A percentile compares a stretch with the other conserved stretches of the same genome.
Evolutionary conservation across 2,888 invertebrate species (phyloP).

Genomic region (Itoplectis maculator): DNA sequence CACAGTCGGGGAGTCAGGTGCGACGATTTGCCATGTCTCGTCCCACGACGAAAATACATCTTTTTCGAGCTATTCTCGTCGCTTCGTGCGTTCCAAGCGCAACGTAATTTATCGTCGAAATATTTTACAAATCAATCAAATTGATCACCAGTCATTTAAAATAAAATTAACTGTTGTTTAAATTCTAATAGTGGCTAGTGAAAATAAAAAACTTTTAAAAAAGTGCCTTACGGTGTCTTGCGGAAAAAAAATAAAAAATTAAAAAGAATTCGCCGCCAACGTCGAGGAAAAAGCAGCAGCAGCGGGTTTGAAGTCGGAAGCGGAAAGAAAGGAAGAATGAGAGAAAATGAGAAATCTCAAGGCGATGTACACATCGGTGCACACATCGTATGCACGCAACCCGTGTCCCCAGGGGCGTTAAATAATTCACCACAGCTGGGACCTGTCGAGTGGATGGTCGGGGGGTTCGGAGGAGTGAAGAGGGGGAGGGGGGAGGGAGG

Average conservation of each 20-base stretch:
- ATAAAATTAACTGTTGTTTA: too few relatives aligned
- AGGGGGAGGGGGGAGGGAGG: constrained; percentile 71
- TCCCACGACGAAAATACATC: background rate
- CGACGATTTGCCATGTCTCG: background rate
- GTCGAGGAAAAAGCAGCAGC: too few relatives aligned
- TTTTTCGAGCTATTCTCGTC: background rate
- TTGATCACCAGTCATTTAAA: too few relatives aligned
- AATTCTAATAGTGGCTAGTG: too few relatives aligned
- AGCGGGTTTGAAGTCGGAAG: background rate
- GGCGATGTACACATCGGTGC: constrained; percentile 72
- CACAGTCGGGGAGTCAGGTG: constrained; percentile 3
- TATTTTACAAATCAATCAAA: too few relatives aligned
- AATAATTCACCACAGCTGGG: constrained; percentile 84
- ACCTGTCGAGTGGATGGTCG: constrained; percentile 80
- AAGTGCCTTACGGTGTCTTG: background rate
- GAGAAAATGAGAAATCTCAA: constrained; percentile 75
- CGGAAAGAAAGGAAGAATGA: constrained; percentile 36
- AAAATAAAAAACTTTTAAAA: too few relatives aligned
- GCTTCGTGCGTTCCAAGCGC: background rate
- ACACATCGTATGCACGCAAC: constrained; percentile 72
- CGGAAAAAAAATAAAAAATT: background rate
- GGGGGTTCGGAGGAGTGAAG: constrained; percentile 74
- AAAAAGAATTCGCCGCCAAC: background rate
- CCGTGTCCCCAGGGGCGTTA: constrained; percentile 81
- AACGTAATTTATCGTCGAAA: background rate